Evolutionary conservation across 2,797 vertebrate species (phyloP).

Genomic region (Cottoperca gobio): DNA sequence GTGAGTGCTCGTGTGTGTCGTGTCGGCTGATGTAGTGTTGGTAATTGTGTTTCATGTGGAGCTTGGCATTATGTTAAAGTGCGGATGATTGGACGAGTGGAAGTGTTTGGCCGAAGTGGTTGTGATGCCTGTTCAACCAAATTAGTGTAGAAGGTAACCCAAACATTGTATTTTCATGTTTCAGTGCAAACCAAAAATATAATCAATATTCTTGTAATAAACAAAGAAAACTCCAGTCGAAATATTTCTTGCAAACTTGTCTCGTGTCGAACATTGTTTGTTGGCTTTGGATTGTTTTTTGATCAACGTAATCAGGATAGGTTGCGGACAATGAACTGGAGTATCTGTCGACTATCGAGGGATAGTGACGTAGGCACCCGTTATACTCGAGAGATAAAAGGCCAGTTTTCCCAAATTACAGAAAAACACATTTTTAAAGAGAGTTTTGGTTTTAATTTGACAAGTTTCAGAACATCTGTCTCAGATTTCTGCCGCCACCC

Average conservation of each 20-base stretch:
- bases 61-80: slow-evolving; percentile 59
- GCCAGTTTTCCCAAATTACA: background rate
- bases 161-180: slow-evolving; percentile 78
- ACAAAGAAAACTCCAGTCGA: slow-evolving; percentile 57
- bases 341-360: background rate
- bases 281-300: slow-evolving; percentile 2
- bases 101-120: slow-evolving; percentile 51
- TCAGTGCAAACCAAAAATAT: slow-evolving; percentile 80
- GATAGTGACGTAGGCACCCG: background rate
- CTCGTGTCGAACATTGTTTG: background rate
- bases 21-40: slow-evolving; percentile 30
- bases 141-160: slow-evolving; percentile 66
- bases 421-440: background rate
- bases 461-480: background rate
- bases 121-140: slow-evolving; percentile 69
- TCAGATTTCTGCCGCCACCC: background rate
- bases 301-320: background rate
- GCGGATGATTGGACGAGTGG: slow-evolving; percentile 32
- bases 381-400: background rate
- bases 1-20: slow-evolving; percentile 28
- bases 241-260: slow-evolving; percentile 13
- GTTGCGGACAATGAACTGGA: background rate
- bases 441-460: background rate
- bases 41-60: slow-evolving; percentile 50
- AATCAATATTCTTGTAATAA: slow-evolving; percentile 88